These are phyloP conservation scores for Eupithecia exiguata DNA, from an alignment of 2,888 invertebrate species.

Conservation along the genomic window DNA sequence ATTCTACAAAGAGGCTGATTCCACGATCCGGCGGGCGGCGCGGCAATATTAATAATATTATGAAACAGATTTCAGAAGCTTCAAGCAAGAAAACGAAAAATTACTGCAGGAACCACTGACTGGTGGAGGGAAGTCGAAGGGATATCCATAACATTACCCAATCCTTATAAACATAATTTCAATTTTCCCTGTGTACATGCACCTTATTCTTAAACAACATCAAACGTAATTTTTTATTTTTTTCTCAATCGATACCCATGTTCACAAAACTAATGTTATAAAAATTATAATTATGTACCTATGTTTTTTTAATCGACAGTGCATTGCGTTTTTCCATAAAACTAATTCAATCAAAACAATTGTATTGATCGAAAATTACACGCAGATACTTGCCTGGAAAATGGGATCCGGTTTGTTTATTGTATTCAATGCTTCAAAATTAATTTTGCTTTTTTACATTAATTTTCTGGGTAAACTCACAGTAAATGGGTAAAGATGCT, in stretches of 20 bases:
- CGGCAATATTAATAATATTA: too few species aligned
- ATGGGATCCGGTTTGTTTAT: neutral
- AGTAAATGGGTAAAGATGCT: neutral
- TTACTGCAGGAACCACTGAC: neutral
- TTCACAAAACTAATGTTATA: neutral
- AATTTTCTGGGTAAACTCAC: neutral
- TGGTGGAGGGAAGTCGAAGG: neutral
- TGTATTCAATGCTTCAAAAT: neutral
- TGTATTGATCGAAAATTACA: conserved; percentile 14
- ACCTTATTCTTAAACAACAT: neutral
- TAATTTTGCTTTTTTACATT: neutral
- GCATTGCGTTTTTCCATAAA: neutral
- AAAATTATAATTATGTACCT: neutral
- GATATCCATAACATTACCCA: neutral
- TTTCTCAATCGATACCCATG: neutral
- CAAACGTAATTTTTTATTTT: neutral
- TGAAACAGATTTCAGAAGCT: too few species aligned
- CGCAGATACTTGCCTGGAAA: neutral
- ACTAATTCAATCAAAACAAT: neutral
- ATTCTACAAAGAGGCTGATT: too few species aligned
- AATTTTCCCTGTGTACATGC: neutral
- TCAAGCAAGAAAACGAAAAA: neutral
- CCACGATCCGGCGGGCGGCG: too few species aligned
- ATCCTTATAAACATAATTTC: neutral
- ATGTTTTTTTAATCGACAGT: neutral